phyloP scores from a whole-genome alignment of 2,888 invertebrate genomes.

The Hydrotaea diabolus region DNA sequence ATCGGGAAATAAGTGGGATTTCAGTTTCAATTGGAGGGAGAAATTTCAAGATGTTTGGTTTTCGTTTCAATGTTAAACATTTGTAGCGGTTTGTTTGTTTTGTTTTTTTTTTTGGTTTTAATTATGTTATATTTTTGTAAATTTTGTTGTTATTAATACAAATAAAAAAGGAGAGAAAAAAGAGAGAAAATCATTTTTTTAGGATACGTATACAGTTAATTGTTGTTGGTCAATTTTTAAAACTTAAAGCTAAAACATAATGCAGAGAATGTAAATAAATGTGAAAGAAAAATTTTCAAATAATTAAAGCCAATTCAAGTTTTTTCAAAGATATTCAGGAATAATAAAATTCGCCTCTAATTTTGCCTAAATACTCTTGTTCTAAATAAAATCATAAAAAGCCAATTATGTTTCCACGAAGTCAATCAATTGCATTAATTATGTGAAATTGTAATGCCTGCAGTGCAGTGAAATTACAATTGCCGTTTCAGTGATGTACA shows the following conservation, averaged over 20 bases:
- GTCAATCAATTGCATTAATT: conserved; percentile 21
- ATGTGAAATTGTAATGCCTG: conserved; percentile 11
- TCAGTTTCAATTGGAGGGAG: not conserved
- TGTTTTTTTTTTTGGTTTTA: conserved; percentile 69
- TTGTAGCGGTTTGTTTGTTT: conserved; percentile 61
- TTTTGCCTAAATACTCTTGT: not conserved
- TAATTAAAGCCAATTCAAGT: conserved; percentile 29
- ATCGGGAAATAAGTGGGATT: conserved; percentile 25
- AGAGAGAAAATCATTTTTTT: conserved; percentile 69
- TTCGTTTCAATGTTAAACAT: conserved; percentile 30
- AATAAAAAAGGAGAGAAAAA: conserved; percentile 70
- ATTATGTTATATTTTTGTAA: conserved; percentile 61
- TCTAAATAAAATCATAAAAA: conserved; percentile 1
- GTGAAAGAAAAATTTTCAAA: conserved; percentile 26
- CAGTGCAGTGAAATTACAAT: conserved; percentile 1
- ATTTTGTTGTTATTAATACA: conserved; percentile 63
- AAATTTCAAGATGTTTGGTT: conserved; percentile 33
- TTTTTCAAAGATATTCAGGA: not conserved
- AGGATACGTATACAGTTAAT: conserved; percentile 59
- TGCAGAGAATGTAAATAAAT: conserved; percentile 31
- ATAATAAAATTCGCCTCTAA: not conserved
- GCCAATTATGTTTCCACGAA: not conserved
- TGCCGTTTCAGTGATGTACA: conserved; percentile 16
- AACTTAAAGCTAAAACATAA: conserved; percentile 53
- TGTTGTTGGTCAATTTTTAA: conserved; percentile 36